A percentile compares a stretch with the other conserved stretches of the same genome.
These are phyloP conservation scores for Trilocha varians DNA, from an alignment of 2,888 invertebrate species.

Conservation along the genomic window DNA sequence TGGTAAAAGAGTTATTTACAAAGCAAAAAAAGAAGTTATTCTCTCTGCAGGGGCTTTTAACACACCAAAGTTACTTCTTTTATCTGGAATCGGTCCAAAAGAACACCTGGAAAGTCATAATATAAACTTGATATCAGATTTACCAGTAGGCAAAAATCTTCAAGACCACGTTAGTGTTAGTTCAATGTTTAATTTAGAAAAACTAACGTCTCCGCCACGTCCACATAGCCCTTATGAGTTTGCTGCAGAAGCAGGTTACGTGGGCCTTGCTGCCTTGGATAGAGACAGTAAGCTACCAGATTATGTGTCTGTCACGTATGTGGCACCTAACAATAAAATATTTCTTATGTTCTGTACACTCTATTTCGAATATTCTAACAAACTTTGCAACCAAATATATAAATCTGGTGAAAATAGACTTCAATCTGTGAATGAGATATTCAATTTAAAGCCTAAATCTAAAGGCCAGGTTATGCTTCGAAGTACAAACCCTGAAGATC, in stretches of 20 bases:
- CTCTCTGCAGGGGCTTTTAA: slow-evolving; percentile 30
- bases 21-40: slow-evolving; percentile 27
- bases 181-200: slow-evolving; percentile 1
- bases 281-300: slow-evolving; percentile 67
- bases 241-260: background rate
- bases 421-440: slow-evolving; percentile 7
- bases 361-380: background rate
- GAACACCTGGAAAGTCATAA: slow-evolving; percentile 22
- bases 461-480: background rate
- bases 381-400: background rate
- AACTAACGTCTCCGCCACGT: background rate
- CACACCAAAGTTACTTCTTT: slow-evolving; percentile 29
- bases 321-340: no score
- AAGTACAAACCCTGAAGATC: background rate
- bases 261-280: slow-evolving; percentile 1
- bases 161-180: slow-evolving; percentile 25
- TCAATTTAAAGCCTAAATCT: slow-evolving; percentile 9
- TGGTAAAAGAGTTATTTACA: slow-evolving; percentile 12
- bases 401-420: background rate
- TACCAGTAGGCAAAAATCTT: slow-evolving; percentile 34
- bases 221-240: background rate
- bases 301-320: no score
- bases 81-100: slow-evolving; percentile 34
- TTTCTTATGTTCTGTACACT: no score
- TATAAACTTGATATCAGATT: slow-evolving; percentile 24